These are phyloP conservation scores for Ceuthmochares aereus DNA, from an alignment of 2,113 vertebrate species.

Conservation along the genomic window DNA sequence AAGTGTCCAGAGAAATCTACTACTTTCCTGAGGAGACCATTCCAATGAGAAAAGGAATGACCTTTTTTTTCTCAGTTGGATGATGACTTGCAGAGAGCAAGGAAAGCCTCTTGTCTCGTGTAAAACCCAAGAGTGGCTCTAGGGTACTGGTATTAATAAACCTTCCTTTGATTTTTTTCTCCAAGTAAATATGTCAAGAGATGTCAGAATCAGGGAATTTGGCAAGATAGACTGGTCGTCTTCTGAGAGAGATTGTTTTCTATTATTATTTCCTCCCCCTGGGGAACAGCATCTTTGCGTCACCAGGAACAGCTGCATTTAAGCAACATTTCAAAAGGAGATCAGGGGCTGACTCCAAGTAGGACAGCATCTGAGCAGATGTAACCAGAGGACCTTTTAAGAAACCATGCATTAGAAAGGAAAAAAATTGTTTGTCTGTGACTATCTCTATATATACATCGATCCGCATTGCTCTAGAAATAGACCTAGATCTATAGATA, in stretches of 20 bases:
- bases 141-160: background rate
- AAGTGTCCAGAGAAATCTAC: no score
- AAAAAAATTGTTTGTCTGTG: background rate
- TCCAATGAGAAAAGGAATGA: background rate
- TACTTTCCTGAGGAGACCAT: no score
- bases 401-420: background rate
- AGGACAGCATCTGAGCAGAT: background rate
- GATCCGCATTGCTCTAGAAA: background rate
- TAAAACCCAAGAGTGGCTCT: background rate
- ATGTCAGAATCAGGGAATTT: background rate
- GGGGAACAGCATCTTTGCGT: constrained; percentile 43
- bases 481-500: background rate
- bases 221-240: background rate
- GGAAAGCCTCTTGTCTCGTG: background rate
- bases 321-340: background rate
- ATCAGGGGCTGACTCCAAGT: background rate
- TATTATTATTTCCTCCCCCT: constrained; percentile 31
- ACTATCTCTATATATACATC: background rate
- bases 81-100: background rate
- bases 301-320: constrained; percentile 42
- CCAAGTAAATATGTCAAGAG: background rate
- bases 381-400: background rate
- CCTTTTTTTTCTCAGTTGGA: background rate
- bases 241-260: constrained; percentile 4
- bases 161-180: background rate